Percentiles rank a stretch among this genome's conserved stretches.
Conservation (phyloP, 1,140 invertebrate genomes). For the Glomeris maerens region DNA sequence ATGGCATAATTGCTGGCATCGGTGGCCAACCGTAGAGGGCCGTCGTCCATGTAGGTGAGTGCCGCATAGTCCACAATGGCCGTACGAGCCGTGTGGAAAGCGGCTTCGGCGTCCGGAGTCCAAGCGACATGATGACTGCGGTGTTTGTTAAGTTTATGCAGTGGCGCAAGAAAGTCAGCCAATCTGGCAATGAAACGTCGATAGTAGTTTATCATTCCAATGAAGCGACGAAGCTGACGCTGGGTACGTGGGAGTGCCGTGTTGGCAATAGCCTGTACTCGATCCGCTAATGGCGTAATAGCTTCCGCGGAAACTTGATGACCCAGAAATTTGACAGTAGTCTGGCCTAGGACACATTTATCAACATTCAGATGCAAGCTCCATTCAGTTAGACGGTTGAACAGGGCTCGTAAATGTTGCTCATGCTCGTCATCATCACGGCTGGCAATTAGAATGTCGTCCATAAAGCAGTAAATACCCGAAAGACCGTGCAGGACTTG, state of each 20-base stretch:
- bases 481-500: conserved; percentile 9
- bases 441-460: conserved; percentile 14
- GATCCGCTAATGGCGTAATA: neutral
- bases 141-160: no score
- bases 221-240: neutral
- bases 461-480: conserved; percentile 12
- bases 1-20: neutral
- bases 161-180: neutral
- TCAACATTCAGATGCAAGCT: conserved; percentile 9
- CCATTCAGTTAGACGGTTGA: conserved; percentile 13
- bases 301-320: neutral
- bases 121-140: neutral
- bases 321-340: conserved; percentile 10
- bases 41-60: neutral
- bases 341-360: conserved; percentile 8
- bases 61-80: neutral
- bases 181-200: conserved; percentile 2
- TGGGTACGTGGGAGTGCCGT: neutral
- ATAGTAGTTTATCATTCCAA: conserved; percentile 7
- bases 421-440: conserved; percentile 5
- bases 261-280: neutral
- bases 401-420: conserved; percentile 8
- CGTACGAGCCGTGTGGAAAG: neutral
- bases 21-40: neutral
- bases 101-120: neutral